phyloP scores from a whole-genome alignment of 2,113 vertebrate genomes.

The Plecotus auritus region DNA sequence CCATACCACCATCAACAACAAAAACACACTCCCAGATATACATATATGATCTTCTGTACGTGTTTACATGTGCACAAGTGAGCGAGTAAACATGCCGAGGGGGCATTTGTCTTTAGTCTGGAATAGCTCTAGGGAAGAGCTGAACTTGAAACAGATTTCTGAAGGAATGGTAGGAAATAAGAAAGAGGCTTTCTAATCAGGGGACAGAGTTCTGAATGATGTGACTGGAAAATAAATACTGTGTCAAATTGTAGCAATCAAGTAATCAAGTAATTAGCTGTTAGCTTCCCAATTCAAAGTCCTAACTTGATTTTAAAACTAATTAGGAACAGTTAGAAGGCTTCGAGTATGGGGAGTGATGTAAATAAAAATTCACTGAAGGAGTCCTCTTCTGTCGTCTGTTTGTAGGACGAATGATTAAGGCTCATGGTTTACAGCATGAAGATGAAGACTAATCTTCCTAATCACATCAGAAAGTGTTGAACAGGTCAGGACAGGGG shows the following conservation, averaged over 20 bases:
- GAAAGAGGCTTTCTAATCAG: slow-evolving; percentile 16
- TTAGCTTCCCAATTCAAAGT: neutral
- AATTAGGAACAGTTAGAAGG: neutral
- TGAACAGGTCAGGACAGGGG: neutral
- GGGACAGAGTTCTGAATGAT: neutral
- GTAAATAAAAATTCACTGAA: neutral
- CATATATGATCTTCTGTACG: neutral
- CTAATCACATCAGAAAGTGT: neutral
- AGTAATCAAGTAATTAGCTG: slow-evolving; percentile 7
- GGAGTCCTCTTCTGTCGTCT: neutral
- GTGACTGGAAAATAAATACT: slow-evolving; percentile 2
- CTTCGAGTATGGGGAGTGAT: neutral
- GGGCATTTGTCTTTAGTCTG: neutral
- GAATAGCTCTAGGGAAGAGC: neutral
- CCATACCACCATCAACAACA: neutral
- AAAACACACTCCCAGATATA: neutral
- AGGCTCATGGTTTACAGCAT: neutral
- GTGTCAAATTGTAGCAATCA: neutral
- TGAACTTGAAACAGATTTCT: slow-evolving; percentile 24
- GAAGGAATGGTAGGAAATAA: neutral
- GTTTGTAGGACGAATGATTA: neutral
- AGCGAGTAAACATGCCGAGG: neutral
- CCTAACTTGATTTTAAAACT: neutral
- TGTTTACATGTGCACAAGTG: neutral
- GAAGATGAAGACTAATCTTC: neutral